phyloP scores from a whole-genome alignment of 2,888 invertebrate species.

The Dolichopus griseipennis region DNA sequence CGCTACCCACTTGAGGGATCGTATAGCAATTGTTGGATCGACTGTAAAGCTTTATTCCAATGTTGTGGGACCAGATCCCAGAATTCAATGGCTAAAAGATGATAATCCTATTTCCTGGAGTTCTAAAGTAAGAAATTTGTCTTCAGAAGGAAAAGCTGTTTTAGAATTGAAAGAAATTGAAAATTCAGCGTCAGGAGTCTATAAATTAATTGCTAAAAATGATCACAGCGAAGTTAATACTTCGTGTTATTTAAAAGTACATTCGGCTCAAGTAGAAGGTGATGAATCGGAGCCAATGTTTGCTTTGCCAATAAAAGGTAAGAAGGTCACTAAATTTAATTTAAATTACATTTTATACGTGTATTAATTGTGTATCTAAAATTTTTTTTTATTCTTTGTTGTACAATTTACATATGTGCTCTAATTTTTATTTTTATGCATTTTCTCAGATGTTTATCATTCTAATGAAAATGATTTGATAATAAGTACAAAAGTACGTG shows the following conservation, averaged over 20 bases:
- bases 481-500: slow-evolving; percentile 70
- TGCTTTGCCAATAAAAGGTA: slow-evolving; percentile 56
- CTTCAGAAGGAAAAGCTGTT: slow-evolving; percentile 60
- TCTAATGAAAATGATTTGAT: slow-evolving; percentile 63
- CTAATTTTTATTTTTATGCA: slow-evolving; percentile 12
- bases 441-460: slow-evolving; percentile 57
- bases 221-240: slow-evolving; percentile 61
- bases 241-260: slow-evolving; percentile 55
- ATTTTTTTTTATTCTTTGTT: slow-evolving; percentile 8
- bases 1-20: slow-evolving; percentile 66
- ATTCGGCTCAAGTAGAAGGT: slow-evolving; percentile 37
- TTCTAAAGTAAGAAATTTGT: slow-evolving; percentile 52
- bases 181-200: slow-evolving; percentile 66
- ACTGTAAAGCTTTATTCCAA: slow-evolving; percentile 70
- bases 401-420: neutral
- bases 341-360: neutral
- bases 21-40: slow-evolving; percentile 65
- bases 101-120: slow-evolving; percentile 51
- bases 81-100: slow-evolving; percentile 68
- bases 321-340: slow-evolving; percentile 21
- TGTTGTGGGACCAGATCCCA: slow-evolving; percentile 61
- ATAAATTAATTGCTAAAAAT: slow-evolving; percentile 70
- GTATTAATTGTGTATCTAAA: slow-evolving; percentile 17
- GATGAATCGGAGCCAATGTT: slow-evolving; percentile 42
- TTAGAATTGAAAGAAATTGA: slow-evolving; percentile 62